Conservation (phyloP, 2,113 vertebrate species). For the Sprattus sprattus region DNA sequence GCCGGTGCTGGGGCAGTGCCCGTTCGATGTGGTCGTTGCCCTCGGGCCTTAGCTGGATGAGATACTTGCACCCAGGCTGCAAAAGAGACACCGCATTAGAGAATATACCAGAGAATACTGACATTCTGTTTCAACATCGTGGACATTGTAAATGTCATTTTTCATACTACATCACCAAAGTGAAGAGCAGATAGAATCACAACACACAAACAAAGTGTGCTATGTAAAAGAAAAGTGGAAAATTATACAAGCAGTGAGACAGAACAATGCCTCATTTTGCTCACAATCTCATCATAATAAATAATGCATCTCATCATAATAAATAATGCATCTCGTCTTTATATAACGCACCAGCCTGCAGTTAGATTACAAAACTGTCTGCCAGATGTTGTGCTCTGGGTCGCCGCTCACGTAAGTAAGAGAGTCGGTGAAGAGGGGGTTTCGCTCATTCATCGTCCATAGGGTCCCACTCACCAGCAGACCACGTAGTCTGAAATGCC, state of each 20-base stretch:
- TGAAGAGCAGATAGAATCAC: no score
- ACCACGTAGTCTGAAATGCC: slow-evolving; percentile 89
- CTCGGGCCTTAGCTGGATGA: slow-evolving; percentile 89
- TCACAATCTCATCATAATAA: no score
- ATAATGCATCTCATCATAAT: no score
- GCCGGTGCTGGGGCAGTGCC: slow-evolving; percentile 87
- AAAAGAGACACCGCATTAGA: slow-evolving; percentile 27
- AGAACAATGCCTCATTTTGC: background rate
- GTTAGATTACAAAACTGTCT: background rate
- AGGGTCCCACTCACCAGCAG: slow-evolving; percentile 80
- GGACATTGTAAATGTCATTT: no score
- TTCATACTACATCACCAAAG: no score
- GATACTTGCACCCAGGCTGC: slow-evolving; percentile 89
- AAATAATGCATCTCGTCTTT: no score
- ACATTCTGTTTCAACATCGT: no score
- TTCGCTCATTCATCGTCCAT: background rate
- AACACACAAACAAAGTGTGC: background rate
- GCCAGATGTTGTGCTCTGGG: background rate
- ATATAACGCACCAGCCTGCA: background rate
- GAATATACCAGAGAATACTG: background rate
- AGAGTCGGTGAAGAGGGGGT: no score
- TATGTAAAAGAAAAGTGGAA: background rate
- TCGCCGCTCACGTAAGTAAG: background rate
- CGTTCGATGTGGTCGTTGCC: slow-evolving; percentile 96
- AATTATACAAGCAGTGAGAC: background rate